Evolutionary conservation across 2,888 invertebrate genomes (phyloP).

Genomic region (Hyles lineata): DNA sequence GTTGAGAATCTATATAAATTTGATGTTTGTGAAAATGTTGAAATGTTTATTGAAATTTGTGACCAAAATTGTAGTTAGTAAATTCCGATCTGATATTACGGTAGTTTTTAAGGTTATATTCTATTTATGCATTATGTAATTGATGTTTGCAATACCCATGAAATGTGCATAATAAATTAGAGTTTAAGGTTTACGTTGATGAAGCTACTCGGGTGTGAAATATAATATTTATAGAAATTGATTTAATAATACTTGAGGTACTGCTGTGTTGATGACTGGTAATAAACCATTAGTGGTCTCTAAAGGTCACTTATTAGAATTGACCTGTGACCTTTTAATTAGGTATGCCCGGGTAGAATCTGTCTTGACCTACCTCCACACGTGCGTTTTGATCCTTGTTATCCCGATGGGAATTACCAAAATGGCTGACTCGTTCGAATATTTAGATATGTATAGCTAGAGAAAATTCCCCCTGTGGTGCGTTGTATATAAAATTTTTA

Average conservation of each 20-base stretch:
- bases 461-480: slow-evolving; percentile 66
- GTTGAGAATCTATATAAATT: slow-evolving; percentile 15
- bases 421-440: slow-evolving; percentile 72
- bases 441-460: slow-evolving; percentile 51
- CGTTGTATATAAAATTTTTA: slow-evolving; percentile 58
- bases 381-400: slow-evolving; percentile 56
- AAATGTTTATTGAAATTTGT: slow-evolving; percentile 36
- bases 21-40: slow-evolving; percentile 22
- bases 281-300: no score
- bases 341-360: not conserved
- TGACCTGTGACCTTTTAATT: no score
- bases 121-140: slow-evolving; percentile 11
- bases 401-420: slow-evolving; percentile 72
- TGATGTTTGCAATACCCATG: slow-evolving; percentile 15
- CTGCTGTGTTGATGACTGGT: no score
- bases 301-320: no score
- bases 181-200: not conserved
- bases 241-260: no score
- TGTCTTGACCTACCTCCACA: slow-evolving; percentile 72
- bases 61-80: slow-evolving; percentile 41
- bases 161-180: slow-evolving; percentile 24
- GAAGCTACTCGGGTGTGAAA: not conserved
- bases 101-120: slow-evolving; percentile 14
- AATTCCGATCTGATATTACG: slow-evolving; percentile 25
- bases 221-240: no score